Percentiles rank a stretch among this genome's conserved stretches.
Conservation (phyloP, 2,888 invertebrate species). For the Cylindroiulus punctatus region DNA sequence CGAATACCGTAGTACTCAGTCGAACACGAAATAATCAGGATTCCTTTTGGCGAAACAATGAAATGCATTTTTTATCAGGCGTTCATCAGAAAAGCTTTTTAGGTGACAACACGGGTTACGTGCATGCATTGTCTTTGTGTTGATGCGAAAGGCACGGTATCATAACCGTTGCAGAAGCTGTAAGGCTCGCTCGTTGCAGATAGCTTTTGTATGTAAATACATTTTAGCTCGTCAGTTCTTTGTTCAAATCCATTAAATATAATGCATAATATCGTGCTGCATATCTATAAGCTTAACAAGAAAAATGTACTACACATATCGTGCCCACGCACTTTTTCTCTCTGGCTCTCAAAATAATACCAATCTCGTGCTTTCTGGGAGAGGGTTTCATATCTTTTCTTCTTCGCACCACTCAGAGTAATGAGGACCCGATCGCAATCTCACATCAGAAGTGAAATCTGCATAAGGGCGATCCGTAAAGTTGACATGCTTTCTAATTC, state of each 20-base stretch:
- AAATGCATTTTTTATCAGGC: slow-evolving; percentile 39
- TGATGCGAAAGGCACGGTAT: neutral
- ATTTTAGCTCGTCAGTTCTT: slow-evolving; percentile 40
- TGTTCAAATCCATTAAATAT: slow-evolving; percentile 44
- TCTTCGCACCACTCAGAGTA: neutral
- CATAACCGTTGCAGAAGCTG: neutral
- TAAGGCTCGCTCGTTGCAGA: neutral
- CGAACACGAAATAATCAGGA: neutral
- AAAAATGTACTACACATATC: slow-evolving; percentile 30
- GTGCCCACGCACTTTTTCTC: neutral
- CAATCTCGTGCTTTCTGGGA: neutral
- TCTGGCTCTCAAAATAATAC: slow-evolving; percentile 30
- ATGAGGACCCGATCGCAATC: slow-evolving; percentile 15
- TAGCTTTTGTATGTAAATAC: slow-evolving; percentile 45
- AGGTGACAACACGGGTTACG: slow-evolving; percentile 40
- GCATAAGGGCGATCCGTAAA: neutral
- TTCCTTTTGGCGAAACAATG: neutral
- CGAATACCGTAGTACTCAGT: neutral
- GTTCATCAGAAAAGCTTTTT: slow-evolving; percentile 45
- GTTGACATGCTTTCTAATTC: neutral
- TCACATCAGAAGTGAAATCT: slow-evolving; percentile 3
- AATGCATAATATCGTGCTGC: slow-evolving; percentile 21
- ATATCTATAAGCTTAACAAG: slow-evolving; percentile 43
- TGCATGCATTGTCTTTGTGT: slow-evolving; percentile 21
- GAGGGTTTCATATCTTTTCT: slow-evolving; percentile 20